Conservation (phyloP, 2,797 vertebrate genomes). For the Falco novaeseelandiae region DNA sequence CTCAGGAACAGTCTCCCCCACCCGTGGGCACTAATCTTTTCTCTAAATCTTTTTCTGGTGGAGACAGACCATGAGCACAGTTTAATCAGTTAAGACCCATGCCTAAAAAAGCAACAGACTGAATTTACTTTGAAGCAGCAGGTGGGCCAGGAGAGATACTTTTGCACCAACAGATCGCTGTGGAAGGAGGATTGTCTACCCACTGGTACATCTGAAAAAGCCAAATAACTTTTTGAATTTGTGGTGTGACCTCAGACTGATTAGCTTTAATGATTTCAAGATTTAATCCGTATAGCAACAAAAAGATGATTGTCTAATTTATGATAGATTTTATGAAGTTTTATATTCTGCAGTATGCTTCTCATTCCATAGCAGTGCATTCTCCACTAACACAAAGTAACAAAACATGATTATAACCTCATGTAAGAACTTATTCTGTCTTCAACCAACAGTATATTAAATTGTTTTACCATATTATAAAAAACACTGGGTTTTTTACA, state of each 20-base stretch:
- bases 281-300: background rate
- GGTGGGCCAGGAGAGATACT: background rate
- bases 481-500: background rate
- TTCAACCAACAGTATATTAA: background rate
- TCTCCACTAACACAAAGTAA: background rate
- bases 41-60: background rate
- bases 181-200: background rate
- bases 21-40: background rate
- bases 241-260: background rate
- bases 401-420: background rate
- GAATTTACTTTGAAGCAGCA: background rate
- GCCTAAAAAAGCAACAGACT: conserved; percentile 8
- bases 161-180: background rate
- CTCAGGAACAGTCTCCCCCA: conserved; percentile 8
- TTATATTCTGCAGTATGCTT: background rate
- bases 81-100: conserved; percentile 43
- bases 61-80: conserved; percentile 1
- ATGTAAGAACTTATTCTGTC: background rate
- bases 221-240: background rate
- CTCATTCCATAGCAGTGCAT: background rate
- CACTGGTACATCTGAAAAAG: background rate
- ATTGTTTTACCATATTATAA: background rate
- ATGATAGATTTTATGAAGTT: background rate
- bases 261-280: background rate
- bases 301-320: background rate